Percentiles rank a stretch among this genome's conserved stretches.
Evolutionary conservation across 2,797 vertebrate genomes (phyloP).

Genomic region (Peromyscus nudipes): DNA sequence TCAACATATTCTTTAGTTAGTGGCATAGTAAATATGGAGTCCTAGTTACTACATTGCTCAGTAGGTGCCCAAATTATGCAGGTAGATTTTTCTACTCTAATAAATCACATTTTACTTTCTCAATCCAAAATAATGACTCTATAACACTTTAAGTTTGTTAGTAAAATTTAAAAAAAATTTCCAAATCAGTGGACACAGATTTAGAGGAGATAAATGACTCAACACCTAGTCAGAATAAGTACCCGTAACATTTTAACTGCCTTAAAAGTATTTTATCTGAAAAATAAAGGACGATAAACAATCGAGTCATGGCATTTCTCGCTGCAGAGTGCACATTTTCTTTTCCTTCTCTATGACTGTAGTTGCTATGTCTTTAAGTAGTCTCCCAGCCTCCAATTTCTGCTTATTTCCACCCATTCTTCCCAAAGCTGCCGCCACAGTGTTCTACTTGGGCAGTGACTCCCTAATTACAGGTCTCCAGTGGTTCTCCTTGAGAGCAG

Average conservation of each 20-base stretch:
- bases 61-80: not conserved
- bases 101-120: not conserved
- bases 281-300: not conserved
- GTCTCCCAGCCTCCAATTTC: not conserved
- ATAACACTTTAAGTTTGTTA: not conserved
- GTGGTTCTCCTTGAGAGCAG: not conserved
- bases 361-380: not conserved
- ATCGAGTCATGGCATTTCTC: not conserved
- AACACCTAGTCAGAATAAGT: not conserved
- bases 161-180: not conserved
- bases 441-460: not conserved
- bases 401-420: not conserved
- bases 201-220: not conserved
- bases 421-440: not conserved
- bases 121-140: not conserved
- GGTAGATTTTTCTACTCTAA: not conserved
- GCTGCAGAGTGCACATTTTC: rapidly evolving
- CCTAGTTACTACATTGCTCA: not conserved
- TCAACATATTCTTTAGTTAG: not conserved
- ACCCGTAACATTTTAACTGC: not conserved
- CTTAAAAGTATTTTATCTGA: not conserved
- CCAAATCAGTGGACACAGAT: not conserved
- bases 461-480: not conserved
- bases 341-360: not conserved
- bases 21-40: not conserved